Evolutionary conservation across 2,888 invertebrate species (phyloP).

Genomic region (Callimorpha dominula): DNA sequence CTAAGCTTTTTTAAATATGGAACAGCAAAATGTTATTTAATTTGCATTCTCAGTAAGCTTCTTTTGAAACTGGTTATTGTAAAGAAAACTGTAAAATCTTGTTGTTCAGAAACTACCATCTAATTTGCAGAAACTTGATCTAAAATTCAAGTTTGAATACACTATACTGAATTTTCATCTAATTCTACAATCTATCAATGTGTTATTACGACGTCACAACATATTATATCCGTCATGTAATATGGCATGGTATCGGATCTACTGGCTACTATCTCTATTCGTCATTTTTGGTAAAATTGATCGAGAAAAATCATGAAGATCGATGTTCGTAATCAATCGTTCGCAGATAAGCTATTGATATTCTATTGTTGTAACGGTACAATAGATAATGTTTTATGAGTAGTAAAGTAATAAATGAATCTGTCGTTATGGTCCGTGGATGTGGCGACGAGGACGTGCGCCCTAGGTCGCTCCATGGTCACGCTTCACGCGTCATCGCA

Average conservation of each 20-base stretch:
- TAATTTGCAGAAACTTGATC: neutral
- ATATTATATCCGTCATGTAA: neutral
- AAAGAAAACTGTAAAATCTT: neutral
- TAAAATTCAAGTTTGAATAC: neutral
- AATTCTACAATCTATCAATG: neutral
- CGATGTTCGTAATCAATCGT: conserved; percentile 30
- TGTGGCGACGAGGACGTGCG: conserved; percentile 70
- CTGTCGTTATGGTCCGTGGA: conserved; percentile 77
- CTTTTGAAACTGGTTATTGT: conserved; percentile 17
- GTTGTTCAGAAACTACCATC: neutral
- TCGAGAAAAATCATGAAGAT: conserved; percentile 18
- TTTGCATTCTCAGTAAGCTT: conserved; percentile 23
- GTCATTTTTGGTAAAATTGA: neutral
- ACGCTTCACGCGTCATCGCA: conserved; percentile 77
- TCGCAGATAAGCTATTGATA: conserved; percentile 41
- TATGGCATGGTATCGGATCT: neutral
- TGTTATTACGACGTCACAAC: neutral
- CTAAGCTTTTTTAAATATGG: conserved; percentile 21
- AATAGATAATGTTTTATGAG: conserved; percentile 56
- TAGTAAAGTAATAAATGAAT: conserved; percentile 49
- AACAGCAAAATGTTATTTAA: conserved; percentile 16
- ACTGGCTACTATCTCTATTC: neutral
- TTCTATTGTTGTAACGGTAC: conserved; percentile 57
- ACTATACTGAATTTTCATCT: neutral
- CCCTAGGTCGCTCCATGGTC: conserved; percentile 80